phyloP scores from a whole-genome alignment of 2,888 invertebrate species.

The Caradrina kadenii region DNA sequence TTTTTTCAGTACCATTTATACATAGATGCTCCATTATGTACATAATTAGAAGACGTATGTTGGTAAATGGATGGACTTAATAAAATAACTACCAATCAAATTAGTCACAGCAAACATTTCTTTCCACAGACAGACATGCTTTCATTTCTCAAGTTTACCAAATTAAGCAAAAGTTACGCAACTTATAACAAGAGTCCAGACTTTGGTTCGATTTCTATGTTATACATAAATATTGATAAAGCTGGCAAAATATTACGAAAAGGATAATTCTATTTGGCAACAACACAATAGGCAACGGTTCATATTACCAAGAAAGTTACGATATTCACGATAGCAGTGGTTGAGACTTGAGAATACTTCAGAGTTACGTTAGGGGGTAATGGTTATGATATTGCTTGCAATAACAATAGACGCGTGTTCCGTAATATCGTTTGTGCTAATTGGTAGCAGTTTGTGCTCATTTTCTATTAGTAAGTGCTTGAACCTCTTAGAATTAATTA shows the following conservation, averaged over 20 bases:
- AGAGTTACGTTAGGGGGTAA: slow-evolving; percentile 14
- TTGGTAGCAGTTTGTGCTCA: slow-evolving; percentile 29
- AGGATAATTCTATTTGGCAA: slow-evolving; percentile 41
- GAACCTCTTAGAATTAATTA: slow-evolving; percentile 25
- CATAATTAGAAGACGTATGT: not conserved
- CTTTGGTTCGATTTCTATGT: slow-evolving; percentile 19
- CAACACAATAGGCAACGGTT: slow-evolving; percentile 34
- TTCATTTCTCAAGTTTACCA: slow-evolving; percentile 10
- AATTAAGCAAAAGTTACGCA: slow-evolving; percentile 27
- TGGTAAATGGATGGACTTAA: not conserved
- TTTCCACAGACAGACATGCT: not conserved
- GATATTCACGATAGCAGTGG: slow-evolving; percentile 27
- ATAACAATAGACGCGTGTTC: slow-evolving; percentile 43
- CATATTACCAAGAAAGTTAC: slow-evolving; percentile 44
- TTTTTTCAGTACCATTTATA: not conserved
- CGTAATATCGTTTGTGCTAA: slow-evolving; percentile 33
- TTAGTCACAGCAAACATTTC: slow-evolving; percentile 14
- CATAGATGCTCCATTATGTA: not conserved
- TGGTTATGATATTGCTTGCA: slow-evolving; percentile 41
- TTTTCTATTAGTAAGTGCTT: slow-evolving; percentile 29
- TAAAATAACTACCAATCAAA: slow-evolving; percentile 6
- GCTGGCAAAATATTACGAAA: slow-evolving; percentile 24
- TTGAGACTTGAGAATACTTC: slow-evolving; percentile 41
- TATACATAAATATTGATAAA: slow-evolving; percentile 39
- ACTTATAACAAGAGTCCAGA: slow-evolving; percentile 17